Evolutionary conservation across 2,888 invertebrate species (phyloP).

Genomic region (Isotomurus palustris): DNA sequence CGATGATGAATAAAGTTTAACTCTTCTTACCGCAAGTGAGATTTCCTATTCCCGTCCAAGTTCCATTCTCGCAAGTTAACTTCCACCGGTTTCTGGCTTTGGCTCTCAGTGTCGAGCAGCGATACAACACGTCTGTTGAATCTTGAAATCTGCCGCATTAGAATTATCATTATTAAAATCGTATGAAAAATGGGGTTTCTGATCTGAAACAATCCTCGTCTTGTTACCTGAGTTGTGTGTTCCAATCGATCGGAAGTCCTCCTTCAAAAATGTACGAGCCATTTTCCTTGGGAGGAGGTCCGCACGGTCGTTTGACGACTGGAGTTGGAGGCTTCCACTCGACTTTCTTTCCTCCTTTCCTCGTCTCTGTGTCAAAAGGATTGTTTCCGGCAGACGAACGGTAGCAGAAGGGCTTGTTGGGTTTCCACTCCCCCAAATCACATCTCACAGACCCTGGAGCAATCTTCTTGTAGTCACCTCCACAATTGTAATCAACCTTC

Average conservation of each 20-base stretch:
- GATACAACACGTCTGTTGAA: slow-evolving; percentile 76
- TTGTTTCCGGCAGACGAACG: slow-evolving; percentile 26
- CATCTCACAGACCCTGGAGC: slow-evolving; percentile 53
- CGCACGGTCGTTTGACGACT: slow-evolving; percentile 53
- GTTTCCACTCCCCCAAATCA: slow-evolving; percentile 74
- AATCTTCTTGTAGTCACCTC: slow-evolving; percentile 37
- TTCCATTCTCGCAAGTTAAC: slow-evolving; percentile 75
- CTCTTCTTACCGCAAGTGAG: slow-evolving; percentile 53
- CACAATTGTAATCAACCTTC: slow-evolving; percentile 43
- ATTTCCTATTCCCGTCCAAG: slow-evolving; percentile 72
- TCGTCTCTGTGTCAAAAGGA: slow-evolving; percentile 6
- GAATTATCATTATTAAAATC: not conserved
- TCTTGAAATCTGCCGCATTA: slow-evolving; percentile 66
- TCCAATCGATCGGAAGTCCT: slow-evolving; percentile 61
- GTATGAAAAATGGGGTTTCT: not conserved
- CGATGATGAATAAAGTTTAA: not conserved
- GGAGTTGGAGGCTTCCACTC: not conserved
- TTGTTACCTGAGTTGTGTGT: slow-evolving; percentile 54
- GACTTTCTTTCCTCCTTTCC: not conserved
- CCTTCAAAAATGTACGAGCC: slow-evolving; percentile 67
- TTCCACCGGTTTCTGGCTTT: slow-evolving; percentile 67
- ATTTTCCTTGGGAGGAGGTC: slow-evolving; percentile 67
- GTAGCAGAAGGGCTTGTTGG: slow-evolving; percentile 65
- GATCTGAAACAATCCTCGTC: not conserved
- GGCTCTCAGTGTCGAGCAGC: slow-evolving; percentile 54